Percentiles rank a stretch among this genome's conserved stretches.
These are phyloP conservation scores for Metallyticus violacea DNA, from an alignment of 2,888 invertebrate species.

Conservation along the genomic window DNA sequence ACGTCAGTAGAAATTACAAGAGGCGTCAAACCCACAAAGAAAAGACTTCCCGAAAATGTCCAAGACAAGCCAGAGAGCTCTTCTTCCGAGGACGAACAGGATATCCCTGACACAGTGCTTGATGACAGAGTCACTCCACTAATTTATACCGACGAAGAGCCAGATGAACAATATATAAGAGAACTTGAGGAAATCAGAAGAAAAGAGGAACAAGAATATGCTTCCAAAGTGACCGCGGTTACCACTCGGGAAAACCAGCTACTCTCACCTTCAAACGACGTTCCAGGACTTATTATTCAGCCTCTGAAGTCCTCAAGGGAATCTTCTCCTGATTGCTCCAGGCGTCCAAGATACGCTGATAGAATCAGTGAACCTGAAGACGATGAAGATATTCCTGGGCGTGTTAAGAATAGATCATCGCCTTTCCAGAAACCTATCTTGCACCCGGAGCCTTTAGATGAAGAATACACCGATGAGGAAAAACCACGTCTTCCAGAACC, in stretches of 20 bases:
- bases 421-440: conserved; percentile 29
- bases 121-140: conserved; percentile 21
- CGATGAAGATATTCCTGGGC: conserved; percentile 40
- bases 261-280: conserved; percentile 11
- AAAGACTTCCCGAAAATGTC: background rate
- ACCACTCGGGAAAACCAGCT: conserved; percentile 18
- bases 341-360: conserved; percentile 70
- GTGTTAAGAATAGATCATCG: background rate
- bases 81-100: conserved; percentile 34
- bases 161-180: conserved; percentile 28
- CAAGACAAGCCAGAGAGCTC: background rate
- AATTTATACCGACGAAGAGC: conserved; percentile 20
- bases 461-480: conserved; percentile 16
- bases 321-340: conserved; percentile 69
- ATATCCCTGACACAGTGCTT: conserved; percentile 32
- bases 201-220: conserved; percentile 34
- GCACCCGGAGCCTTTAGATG: conserved; percentile 27
- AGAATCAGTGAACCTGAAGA: conserved; percentile 74
- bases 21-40: background rate
- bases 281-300: conserved; percentile 8
- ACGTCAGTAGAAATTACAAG: background rate
- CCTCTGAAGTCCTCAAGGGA: conserved; percentile 67
- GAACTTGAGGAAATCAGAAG: conserved; percentile 33
- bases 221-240: conserved; percentile 30
- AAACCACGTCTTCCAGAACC: background rate